A percentile compares a stretch with the other conserved stretches of the same genome.
Conservation (phyloP, 2,113 vertebrate species). For the Plotosus lineatus region DNA sequence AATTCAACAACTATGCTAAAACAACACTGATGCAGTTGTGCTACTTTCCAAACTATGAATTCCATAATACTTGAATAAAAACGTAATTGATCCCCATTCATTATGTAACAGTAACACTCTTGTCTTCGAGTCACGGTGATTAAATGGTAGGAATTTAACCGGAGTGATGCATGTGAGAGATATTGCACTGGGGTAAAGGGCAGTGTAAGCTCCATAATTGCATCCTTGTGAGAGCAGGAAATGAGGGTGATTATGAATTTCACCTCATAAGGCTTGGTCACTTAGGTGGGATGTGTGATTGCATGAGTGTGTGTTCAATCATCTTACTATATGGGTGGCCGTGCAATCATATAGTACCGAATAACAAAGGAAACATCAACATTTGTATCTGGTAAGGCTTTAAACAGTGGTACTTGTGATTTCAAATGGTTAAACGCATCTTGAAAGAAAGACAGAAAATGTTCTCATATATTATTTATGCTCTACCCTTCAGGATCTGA, state of each 20-base stretch:
- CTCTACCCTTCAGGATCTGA: conserved; percentile 8
- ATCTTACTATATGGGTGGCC: conserved; percentile 29
- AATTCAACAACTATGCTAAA: background rate
- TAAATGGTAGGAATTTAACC: conserved; percentile 43
- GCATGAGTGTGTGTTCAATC: conserved; percentile 37
- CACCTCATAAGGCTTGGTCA: conserved; percentile 45
- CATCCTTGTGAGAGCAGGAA: conserved; percentile 46
- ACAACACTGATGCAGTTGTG: conserved; percentile 12
- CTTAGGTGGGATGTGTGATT: conserved; percentile 15
- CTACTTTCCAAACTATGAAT: conserved; percentile 27
- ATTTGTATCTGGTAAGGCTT: conserved; percentile 45
- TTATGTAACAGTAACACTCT: conserved; percentile 39
- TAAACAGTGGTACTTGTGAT: conserved; percentile 25
- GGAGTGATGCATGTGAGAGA: conserved; percentile 15
- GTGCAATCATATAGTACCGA: conserved; percentile 41
- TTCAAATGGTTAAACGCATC: conserved; percentile 30
- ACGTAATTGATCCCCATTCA: conserved; percentile 23
- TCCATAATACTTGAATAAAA: conserved; percentile 30
- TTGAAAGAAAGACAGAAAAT: conserved; percentile 5
- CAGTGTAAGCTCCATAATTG: conserved; percentile 43
- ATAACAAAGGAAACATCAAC: conserved; percentile 39
- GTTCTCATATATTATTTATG: conserved; percentile 45
- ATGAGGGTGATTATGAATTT: conserved; percentile 46
- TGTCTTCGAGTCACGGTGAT: conserved; percentile 25
- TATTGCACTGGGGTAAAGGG: conserved; percentile 31